Base-by-base conservation (phyloP, 2,797 vertebrate genomes). In the Lagocephalus sceleratus region DNA sequence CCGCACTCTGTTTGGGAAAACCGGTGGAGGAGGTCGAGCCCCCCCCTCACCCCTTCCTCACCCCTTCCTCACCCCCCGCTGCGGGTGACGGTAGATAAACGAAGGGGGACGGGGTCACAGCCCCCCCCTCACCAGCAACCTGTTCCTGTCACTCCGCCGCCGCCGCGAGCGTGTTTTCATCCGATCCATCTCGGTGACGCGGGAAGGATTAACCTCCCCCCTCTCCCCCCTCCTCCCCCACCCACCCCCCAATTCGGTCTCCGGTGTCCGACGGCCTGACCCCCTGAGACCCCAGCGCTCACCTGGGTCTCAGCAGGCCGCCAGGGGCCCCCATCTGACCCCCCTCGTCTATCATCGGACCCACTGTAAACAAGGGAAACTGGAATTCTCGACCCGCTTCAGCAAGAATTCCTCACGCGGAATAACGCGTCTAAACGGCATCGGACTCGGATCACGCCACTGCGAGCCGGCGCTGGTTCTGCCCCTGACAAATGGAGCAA, bases 151-250 rank as follows among this genome's bases (percentile, higher is more conserved):
- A 83, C 58, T 88, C 84, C 64, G 12, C 2, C 20, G 72, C 44
- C 59, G 76, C 76, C 80, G 83, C 48, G 47, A 48, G 39, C 59
- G 54, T 79, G 77, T 78, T 83, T 79, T 85, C 57, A 81, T 88
- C 75, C 84, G 88, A 90, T 91, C 86, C 79, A 84, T 91, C 86
- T 87, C 87, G 64, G 57, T 87, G 90, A 86, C 88, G 78, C 72
- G 47, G 71, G 81, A 78, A 76, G 81, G 85, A 88, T 86, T 81
- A 84, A 61, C 65, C 44, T 20, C 51, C 68, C 26, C 5, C 26
- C 26, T 8, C 5, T 20, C 51, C 67, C 75, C 76, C 81, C n/a
- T n/a, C n/a, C n/a, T n/a, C n/a, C 21, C 51, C 68, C 26, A 5
- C 26, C 26, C 26, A 1, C 20, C 51, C 67, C 75, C 76, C 81